Evolutionary conservation across 2,113 vertebrate genomes (phyloP).

Genomic region (Tilapia sparmanii): DNA sequence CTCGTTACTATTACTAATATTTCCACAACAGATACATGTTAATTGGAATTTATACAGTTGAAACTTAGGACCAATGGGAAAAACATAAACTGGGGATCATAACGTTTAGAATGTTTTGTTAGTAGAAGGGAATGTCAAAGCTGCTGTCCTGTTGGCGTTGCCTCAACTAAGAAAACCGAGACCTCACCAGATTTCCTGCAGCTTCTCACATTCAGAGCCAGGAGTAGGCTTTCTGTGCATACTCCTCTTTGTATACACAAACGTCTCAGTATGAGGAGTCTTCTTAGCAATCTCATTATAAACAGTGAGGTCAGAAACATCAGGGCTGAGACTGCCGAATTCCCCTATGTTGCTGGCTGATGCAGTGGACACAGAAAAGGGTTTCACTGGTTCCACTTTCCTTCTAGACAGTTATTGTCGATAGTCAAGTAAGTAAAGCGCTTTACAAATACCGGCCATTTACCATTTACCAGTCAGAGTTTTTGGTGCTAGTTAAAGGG

Average conservation of each 20-base stretch:
- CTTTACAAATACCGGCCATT: no score
- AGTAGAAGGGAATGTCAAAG: constrained; percentile 73
- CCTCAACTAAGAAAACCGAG: constrained; percentile 55
- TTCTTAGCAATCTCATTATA: constrained; percentile 57
- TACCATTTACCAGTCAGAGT: no score
- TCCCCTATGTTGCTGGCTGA: not conserved
- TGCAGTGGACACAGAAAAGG: not conserved
- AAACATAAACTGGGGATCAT: not conserved
- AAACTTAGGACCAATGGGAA: not conserved
- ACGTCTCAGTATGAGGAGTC: not conserved
- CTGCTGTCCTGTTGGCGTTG: constrained; percentile 75
- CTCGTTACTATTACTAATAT: not conserved
- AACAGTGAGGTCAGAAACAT: constrained; percentile 51
- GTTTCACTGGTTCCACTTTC: constrained; percentile 22
- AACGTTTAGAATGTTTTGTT: not conserved
- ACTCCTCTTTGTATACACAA: not conserved
- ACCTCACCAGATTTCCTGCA: not conserved
- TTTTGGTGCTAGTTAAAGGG: not conserved
- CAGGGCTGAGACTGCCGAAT: constrained; percentile 23
- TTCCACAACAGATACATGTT: not conserved
- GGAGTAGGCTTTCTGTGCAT: constrained; percentile 51
- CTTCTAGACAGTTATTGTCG: not conserved
- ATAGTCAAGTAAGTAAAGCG: no score
- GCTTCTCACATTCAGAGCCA: constrained; percentile 52
- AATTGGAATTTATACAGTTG: not conserved